Percentiles rank a stretch among this genome's conserved stretches.
These are phyloP conservation scores for Acanthopleura granulata DNA, from an alignment of 2,888 invertebrate genomes.

Conservation along the genomic window DNA sequence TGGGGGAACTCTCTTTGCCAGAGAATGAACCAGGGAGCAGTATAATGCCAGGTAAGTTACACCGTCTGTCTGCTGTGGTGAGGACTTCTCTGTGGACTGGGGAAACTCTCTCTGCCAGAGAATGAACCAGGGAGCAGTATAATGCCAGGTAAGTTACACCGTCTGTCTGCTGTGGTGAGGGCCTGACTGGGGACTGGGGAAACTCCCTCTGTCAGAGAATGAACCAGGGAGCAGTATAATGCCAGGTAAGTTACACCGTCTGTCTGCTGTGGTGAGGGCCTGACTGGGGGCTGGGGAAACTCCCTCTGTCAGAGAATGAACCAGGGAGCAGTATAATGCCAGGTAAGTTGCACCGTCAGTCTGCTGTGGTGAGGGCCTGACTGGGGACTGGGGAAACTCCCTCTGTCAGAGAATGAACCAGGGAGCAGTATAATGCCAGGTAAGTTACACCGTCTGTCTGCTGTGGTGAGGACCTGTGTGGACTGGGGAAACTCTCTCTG, in stretches of 20 bases:
- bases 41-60: slow-evolving; percentile 92
- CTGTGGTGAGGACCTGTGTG: slow-evolving; percentile 96
- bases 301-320: slow-evolving; percentile 96
- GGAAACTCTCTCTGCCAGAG: slow-evolving; percentile 93
- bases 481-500: slow-evolving; percentile 90
- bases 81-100: slow-evolving; percentile 95
- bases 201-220: slow-evolving; percentile 94
- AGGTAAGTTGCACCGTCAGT: slow-evolving; percentile 76
- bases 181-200: slow-evolving; percentile 95
- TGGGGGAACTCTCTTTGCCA: slow-evolving; percentile 92
- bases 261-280: slow-evolving; percentile 95
- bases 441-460: slow-evolving; percentile 75
- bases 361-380: slow-evolving; percentile 96
- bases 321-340: slow-evolving; percentile 99
- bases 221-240: slow-evolving; percentile 99
- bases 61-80: slow-evolving; percentile 86
- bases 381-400: slow-evolving; percentile 93
- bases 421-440: slow-evolving; percentile 99
- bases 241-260: slow-evolving; percentile 81
- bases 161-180: slow-evolving; percentile 91
- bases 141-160: slow-evolving; percentile 85
- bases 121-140: slow-evolving; percentile 99
- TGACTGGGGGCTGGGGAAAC: slow-evolving; percentile 93
- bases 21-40: slow-evolving; percentile 99
- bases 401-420: slow-evolving; percentile 97